These are phyloP conservation scores for Lepisosteus osseus DNA, from an alignment of 2,113 vertebrate genomes.

Conservation along the genomic window DNA sequence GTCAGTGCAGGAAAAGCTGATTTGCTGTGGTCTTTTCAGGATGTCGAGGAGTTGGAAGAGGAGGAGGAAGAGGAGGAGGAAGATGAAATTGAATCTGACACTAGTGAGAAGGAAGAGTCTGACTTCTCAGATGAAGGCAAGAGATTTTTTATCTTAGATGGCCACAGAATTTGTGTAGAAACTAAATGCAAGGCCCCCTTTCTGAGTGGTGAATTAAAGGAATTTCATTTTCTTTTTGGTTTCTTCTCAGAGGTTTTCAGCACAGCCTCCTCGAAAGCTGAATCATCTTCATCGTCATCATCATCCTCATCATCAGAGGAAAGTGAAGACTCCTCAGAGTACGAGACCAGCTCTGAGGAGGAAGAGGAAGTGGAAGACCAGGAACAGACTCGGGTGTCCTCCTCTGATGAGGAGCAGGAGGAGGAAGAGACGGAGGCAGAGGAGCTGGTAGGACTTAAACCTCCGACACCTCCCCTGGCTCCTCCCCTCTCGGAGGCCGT, in stretches of 20 bases:
- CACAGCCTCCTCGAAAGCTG: slow-evolving; percentile 69
- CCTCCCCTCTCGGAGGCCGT: slow-evolving; percentile 30
- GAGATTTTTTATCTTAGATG: neutral
- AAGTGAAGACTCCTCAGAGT: slow-evolving; percentile 81
- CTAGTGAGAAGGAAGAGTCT: slow-evolving; percentile 76
- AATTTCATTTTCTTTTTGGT: neutral
- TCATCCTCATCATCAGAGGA: slow-evolving; percentile 62
- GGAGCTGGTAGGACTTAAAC: slow-evolving; percentile 41
- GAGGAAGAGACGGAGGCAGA: slow-evolving; percentile 35
- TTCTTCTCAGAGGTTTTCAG: slow-evolving; percentile 62
- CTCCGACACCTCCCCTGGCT: slow-evolving; percentile 32
- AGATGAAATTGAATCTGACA: slow-evolving; percentile 57
- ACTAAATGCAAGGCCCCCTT: no score
- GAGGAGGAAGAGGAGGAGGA: slow-evolving; percentile 49
- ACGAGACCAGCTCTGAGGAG: slow-evolving; percentile 80
- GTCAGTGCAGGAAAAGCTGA: no score
- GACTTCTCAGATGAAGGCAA: slow-evolving; percentile 86
- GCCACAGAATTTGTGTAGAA: no score
- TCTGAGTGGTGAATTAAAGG: no score
- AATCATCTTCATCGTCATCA: slow-evolving; percentile 37
- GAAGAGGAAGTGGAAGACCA: slow-evolving; percentile 57
- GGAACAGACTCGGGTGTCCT: slow-evolving; percentile 36
- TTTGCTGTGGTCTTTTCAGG: slow-evolving; percentile 32
- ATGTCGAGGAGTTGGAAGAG: slow-evolving; percentile 38
- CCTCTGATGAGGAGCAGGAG: slow-evolving; percentile 44